Percentiles rank a stretch among this genome's conserved stretches.
These are phyloP conservation scores for Lasioglossum oenotherae DNA, from an alignment of 2,888 invertebrate species.

Conservation along the genomic window DNA sequence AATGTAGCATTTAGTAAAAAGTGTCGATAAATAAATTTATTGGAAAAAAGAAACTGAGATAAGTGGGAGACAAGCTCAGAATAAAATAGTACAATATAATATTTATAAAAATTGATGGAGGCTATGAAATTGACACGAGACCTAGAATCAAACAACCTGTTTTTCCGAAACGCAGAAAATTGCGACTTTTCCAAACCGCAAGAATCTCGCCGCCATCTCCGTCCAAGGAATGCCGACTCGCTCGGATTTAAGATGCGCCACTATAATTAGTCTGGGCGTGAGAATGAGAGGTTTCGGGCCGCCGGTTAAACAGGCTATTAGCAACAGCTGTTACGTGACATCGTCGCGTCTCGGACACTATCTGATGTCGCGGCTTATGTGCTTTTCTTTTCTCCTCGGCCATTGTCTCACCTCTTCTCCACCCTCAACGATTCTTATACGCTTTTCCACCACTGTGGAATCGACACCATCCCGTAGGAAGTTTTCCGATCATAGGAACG, in stretches of 20 bases:
- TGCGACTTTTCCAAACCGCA: conserved; percentile 11
- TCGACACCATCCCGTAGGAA: not conserved
- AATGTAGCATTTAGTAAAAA: not conserved
- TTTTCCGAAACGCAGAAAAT: not conserved
- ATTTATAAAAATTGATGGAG: too few relatives aligned
- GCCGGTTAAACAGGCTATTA: conserved; percentile 74
- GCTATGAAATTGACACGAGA: not conserved
- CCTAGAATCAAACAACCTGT: not conserved
- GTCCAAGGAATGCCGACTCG: conserved; percentile 17
- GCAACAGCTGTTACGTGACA: conserved; percentile 77
- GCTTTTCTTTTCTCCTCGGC: conserved; percentile 1
- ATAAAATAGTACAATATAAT: not conserved
- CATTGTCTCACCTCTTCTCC: conserved; percentile 10
- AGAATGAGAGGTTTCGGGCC: conserved; percentile 57
- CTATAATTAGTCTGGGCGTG: conserved; percentile 59
- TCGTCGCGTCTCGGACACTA: conserved; percentile 76
- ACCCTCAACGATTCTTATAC: conserved; percentile 41
- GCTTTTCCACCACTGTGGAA: conserved; percentile 13
- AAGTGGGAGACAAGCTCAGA: not conserved
- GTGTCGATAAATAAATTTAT: not conserved
- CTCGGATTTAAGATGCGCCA: conserved; percentile 49
- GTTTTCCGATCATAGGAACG: not conserved
- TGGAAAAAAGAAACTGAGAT: not conserved
- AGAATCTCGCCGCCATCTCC: conserved; percentile 28
- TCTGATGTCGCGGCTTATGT: conserved; percentile 67